Evolutionary conservation across 2,797 vertebrate genomes (phyloP).

Genomic region (Sus cebifrons): DNA sequence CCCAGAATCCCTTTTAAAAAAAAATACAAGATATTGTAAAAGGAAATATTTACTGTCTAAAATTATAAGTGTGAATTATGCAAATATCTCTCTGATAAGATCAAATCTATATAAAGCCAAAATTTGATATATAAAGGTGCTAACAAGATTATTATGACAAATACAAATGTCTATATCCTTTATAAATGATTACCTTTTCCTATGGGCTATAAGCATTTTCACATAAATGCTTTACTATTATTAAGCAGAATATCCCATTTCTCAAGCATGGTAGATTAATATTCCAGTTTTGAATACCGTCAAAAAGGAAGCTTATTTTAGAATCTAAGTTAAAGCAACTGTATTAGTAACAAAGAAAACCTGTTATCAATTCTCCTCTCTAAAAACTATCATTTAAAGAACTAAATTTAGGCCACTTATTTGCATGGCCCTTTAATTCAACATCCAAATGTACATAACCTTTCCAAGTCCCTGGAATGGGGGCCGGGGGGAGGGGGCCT

Average conservation of each 20-base stretch:
- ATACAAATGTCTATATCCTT: background rate
- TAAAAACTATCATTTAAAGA: background rate
- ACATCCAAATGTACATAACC: conserved; percentile 6
- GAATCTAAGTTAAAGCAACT: conserved; percentile 42
- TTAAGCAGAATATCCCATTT: conserved; percentile 51
- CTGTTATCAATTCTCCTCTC: background rate
- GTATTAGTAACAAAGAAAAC: conserved; percentile 28
- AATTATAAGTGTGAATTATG: conserved; percentile 23
- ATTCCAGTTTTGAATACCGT: conserved; percentile 1
- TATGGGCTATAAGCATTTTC: background rate
- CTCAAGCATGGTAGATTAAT: conserved; percentile 9
- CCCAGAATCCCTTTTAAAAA: background rate
- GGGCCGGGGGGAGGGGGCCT: background rate
- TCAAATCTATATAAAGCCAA: background rate
- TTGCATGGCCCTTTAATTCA: conserved; percentile 20
- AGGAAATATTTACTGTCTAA: background rate
- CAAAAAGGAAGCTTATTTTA: conserved; percentile 62
- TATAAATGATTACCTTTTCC: conserved; percentile 20
- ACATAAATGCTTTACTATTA: conserved; percentile 34
- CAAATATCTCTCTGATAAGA: conserved; percentile 24
- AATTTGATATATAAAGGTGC: background rate
- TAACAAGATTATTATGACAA: conserved; percentile 34
- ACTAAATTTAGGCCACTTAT: background rate
- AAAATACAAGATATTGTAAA: conserved; percentile 11
- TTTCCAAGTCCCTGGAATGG: conserved; percentile 42